These are phyloP conservation scores for Nephila pilipes DNA, from an alignment of 1,140 invertebrate species.

Conservation along the genomic window DNA sequence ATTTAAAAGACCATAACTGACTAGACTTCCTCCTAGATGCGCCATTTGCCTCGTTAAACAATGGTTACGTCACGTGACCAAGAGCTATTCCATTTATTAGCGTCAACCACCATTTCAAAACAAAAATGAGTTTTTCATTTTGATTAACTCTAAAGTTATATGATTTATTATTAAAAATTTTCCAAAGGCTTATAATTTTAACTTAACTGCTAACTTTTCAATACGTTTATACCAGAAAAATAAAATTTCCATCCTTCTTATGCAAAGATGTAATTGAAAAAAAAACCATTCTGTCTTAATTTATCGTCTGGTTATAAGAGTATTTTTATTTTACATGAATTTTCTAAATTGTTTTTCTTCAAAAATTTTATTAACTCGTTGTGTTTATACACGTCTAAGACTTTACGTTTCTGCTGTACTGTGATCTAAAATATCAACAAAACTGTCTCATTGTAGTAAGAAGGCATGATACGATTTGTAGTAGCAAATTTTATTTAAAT, in stretches of 20 bases:
- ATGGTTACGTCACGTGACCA: conserved; percentile 75
- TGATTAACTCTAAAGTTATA: neutral
- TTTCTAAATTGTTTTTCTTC: neutral
- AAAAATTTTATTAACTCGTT: neutral
- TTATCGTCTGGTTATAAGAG: neutral
- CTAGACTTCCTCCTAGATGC: conserved; percentile 54
- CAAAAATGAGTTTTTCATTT: neutral
- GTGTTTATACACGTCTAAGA: neutral
- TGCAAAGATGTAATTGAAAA: neutral
- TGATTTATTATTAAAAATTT: neutral
- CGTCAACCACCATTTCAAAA: conserved; percentile 23
- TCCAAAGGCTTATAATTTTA: neutral
- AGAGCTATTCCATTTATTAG: conserved; percentile 49
- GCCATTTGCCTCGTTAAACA: conserved; percentile 77
- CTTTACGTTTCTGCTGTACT: conserved; percentile 40
- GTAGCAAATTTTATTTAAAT: neutral
- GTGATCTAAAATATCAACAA: conserved; percentile 56
- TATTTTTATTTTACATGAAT: neutral
- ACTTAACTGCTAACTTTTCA: neutral
- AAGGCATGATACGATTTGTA: neutral
- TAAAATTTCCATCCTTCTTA: neutral
- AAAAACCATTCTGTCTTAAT: neutral
- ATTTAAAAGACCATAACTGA: conserved; percentile 48
- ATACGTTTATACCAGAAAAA: neutral
- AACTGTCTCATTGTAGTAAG: neutral